Evolutionary conservation across 1,140 invertebrate genomes (phyloP), one percentile per base, ranked within the genome.

Genomic region (Papilio xuthus): DNA sequence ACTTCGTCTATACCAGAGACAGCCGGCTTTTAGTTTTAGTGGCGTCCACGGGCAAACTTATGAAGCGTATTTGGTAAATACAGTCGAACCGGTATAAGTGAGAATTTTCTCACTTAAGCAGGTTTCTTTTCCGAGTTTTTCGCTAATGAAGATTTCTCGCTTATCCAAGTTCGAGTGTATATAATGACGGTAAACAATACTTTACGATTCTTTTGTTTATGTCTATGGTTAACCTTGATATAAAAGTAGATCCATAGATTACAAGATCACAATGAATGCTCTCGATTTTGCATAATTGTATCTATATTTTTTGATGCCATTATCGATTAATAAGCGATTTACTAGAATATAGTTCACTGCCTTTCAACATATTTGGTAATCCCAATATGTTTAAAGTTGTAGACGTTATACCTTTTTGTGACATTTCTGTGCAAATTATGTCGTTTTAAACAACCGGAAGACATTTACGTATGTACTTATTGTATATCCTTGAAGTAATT

Each of bases 1-100:
- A 86, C 85, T 86, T 85, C 73, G 50, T 42, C 72, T 70, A 37
- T 74, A 60, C n/a, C 15, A 74, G 18, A 42, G n/a, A 71, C 72
- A n/a, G 69, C 32, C 20, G 70, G 53, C 80, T 78, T 75, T 50
- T 71, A 76, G 74, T 60, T 63, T 76, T 73, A 47, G 71, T 44
- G 60, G 26, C 26, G 26, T 23, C 15, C 60, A 4, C 56, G 56
- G 4, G 13, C 26, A 7, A 67, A 67, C 60, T 67, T 67, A 67
- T 32, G 26, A 67, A 28, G n/a, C 32, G 28, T 28, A 67, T 60
- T 60, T 60, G 32, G 32, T 37, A 37, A 37, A 37, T 26, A 60
- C 20, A 0, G 9, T 60, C 56, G 20, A 60, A 15, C 9, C 7
- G 1, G 1, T 20, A 60, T 3, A 60, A 37, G 0, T 4, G 32